phyloP scores from a whole-genome alignment of 2,113 vertebrate species.

The Elephas maximus region DNA sequence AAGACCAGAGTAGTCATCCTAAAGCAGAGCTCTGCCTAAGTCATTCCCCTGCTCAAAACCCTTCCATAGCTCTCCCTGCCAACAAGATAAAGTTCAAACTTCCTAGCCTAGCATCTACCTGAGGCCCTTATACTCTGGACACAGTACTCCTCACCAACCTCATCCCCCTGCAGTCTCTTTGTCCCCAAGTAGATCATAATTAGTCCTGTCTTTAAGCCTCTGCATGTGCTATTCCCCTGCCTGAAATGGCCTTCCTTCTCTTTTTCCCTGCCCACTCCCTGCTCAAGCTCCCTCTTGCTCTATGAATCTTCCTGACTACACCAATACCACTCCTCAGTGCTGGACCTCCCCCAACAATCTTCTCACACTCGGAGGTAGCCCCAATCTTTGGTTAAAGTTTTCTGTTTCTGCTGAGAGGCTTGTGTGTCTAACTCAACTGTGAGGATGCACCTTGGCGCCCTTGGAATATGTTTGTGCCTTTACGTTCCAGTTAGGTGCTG shows the following conservation, averaged over 20 bases:
- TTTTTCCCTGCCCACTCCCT: background rate
- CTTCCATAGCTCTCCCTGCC: background rate
- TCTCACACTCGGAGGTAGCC: background rate
- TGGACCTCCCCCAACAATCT: background rate
- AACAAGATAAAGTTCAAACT: slow-evolving; percentile 3
- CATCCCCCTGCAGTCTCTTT: background rate
- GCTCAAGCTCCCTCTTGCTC: background rate
- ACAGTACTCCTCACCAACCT: background rate
- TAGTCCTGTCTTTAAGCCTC: background rate
- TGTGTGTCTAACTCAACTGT: background rate
- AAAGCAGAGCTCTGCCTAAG: slow-evolving; percentile 28
- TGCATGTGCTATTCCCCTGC: background rate
- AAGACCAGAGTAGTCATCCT: background rate
- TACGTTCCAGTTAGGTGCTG: background rate
- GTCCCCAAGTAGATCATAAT: background rate
- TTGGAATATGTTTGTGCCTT: background rate
- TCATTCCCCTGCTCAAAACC: slow-evolving; percentile 13
- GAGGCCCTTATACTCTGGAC: background rate
- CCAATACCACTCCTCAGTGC: background rate
- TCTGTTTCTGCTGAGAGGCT: slow-evolving; percentile 1
- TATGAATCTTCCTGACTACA: background rate
- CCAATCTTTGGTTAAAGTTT: background rate
- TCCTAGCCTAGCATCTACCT: background rate
- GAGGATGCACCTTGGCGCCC: background rate
- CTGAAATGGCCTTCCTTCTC: background rate